Percentiles rank a stretch among this genome's conserved stretches.
Evolutionary conservation across 2,113 vertebrate genomes (phyloP).

Genomic region (Agelaius phoeniceus): DNA sequence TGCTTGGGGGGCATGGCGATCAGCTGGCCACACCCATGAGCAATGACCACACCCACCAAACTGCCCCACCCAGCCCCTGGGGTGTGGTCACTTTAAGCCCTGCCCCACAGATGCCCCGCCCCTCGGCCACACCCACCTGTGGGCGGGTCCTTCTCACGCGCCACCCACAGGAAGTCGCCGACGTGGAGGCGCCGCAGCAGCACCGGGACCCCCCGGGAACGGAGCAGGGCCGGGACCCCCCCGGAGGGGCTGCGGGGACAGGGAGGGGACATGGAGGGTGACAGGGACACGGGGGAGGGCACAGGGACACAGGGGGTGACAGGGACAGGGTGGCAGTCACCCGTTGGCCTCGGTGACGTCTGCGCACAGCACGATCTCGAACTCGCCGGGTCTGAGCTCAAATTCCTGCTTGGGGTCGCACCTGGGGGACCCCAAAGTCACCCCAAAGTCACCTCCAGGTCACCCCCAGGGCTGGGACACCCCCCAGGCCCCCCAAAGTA

Average conservation of each 20-base stretch:
- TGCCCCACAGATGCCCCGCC: too few relatives aligned
- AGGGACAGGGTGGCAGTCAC: neutral
- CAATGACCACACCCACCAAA: neutral
- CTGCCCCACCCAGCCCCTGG: too few relatives aligned
- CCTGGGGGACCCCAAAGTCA: neutral
- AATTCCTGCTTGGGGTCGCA: neutral
- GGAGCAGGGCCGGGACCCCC: neutral
- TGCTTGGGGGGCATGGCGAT: too few relatives aligned
- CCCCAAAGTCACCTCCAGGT: too few relatives aligned
- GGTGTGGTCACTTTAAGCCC: too few relatives aligned
- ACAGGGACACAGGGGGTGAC: neutral
- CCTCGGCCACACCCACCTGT: neutral
- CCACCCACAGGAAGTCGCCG: neutral
- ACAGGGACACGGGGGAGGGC: too few relatives aligned
- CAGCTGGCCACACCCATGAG: neutral
- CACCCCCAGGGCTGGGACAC: too few relatives aligned
- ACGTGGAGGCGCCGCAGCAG: neutral
- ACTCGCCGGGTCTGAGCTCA: neutral
- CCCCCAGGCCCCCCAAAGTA: too few relatives aligned
- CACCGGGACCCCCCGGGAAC: neutral
- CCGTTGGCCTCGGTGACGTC: neutral
- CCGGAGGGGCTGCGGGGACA: neutral
- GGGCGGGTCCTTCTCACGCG: neutral
- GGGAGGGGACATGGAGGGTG: too few relatives aligned
- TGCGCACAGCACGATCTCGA: neutral